Percentiles rank a stretch among this genome's conserved stretches.
Conservation (phyloP, 1,140 invertebrate species). For the Gonioctena quinquepunctata region DNA sequence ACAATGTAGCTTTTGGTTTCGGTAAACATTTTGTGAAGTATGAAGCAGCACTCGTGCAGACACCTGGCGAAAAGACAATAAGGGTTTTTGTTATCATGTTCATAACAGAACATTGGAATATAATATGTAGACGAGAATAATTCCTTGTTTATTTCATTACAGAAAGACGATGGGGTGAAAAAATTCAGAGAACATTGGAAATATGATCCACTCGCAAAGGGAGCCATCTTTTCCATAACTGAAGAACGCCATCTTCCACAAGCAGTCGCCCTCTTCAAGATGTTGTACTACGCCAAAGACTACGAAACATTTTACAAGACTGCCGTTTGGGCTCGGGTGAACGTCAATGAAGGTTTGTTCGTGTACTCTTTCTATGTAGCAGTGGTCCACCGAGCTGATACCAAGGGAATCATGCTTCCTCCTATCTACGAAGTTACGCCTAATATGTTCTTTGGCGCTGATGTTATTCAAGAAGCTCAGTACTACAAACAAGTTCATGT, state of each 20-base stretch:
- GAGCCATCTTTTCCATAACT: constrained; percentile 55
- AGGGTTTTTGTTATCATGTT: no score
- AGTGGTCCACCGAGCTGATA: constrained; percentile 65
- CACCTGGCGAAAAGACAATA: no score
- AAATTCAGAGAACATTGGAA: constrained; percentile 41
- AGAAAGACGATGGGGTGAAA: constrained; percentile 55
- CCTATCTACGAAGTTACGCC: constrained; percentile 70
- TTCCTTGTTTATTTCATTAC: constrained; percentile 1
- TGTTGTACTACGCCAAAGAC: constrained; percentile 66
- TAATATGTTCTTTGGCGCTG: constrained; percentile 63
- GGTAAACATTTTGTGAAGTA: no score
- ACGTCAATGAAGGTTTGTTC: constrained; percentile 68
- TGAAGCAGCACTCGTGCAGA: no score
- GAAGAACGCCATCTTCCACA: constrained; percentile 60
- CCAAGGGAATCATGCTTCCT: constrained; percentile 63
- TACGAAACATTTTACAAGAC: constrained; percentile 68
- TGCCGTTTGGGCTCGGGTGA: constrained; percentile 65
- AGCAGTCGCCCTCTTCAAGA: constrained; percentile 61
- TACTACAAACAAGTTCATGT: constrained; percentile 57
- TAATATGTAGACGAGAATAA: no score
- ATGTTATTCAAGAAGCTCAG: constrained; percentile 63
- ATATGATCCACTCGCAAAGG: constrained; percentile 53
- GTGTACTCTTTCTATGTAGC: constrained; percentile 64
- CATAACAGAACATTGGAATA: no score
- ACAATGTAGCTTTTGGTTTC: no score